Conservation (phyloP, 2,888 invertebrate species). For the Tetranychus truncatus region DNA sequence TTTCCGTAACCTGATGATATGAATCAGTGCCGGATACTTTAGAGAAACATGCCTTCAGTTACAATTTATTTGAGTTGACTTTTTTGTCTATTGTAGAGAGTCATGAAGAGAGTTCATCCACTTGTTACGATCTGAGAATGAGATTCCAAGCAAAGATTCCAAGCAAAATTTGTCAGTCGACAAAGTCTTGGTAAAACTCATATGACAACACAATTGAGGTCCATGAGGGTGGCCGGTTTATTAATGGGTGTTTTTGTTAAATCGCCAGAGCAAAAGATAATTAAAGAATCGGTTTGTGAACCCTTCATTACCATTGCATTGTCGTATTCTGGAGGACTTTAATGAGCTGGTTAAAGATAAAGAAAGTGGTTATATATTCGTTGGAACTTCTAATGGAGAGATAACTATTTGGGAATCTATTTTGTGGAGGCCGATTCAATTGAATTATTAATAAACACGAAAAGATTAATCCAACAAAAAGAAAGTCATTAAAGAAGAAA, state of each 20-base stretch:
- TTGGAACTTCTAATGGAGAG: slow-evolving; percentile 15
- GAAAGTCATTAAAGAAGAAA: not conserved
- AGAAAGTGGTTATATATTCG: slow-evolving; percentile 7
- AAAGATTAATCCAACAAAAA: not conserved
- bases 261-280: not conserved
- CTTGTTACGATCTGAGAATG: not conserved
- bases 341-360: slow-evolving; percentile 13
- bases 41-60: slow-evolving; percentile 14
- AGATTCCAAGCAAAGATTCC: not conserved
- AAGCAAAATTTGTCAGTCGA: not conserved
- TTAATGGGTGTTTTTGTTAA: not conserved
- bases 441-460: no score
- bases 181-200: not conserved
- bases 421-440: slow-evolving; percentile 11
- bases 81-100: slow-evolving; percentile 6
- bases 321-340: slow-evolving; percentile 16
- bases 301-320: slow-evolving; percentile 12
- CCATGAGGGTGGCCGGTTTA: slow-evolving; percentile 9
- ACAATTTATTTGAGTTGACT: slow-evolving; percentile 3
- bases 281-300: not conserved
- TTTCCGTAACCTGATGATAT: slow-evolving; percentile 3
- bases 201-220: slow-evolving; percentile 14
- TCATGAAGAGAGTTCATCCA: not conserved
- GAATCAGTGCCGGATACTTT: slow-evolving; percentile 10
- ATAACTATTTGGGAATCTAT: slow-evolving; percentile 14